A percentile compares a stretch with the other conserved stretches of the same genome.
These are phyloP conservation scores for Dichetophora obliterata DNA, from an alignment of 2,888 invertebrate genomes.

Conservation along the genomic window DNA sequence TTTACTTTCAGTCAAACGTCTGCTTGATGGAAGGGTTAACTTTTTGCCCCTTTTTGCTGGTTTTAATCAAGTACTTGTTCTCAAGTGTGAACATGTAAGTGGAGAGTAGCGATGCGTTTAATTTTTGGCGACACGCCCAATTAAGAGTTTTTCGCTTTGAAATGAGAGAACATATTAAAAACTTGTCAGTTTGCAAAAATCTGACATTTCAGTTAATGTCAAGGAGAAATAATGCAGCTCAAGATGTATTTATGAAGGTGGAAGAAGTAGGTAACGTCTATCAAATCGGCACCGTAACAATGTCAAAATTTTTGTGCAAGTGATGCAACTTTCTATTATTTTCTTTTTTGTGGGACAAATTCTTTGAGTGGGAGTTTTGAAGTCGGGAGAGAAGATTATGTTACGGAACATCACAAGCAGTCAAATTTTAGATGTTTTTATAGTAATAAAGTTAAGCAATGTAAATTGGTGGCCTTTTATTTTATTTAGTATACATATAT, in stretches of 20 bases:
- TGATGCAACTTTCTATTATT: too few relatives aligned
- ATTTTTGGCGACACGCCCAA: slow-evolving; percentile 23
- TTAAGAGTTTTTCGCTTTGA: slow-evolving; percentile 3
- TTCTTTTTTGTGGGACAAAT: too few relatives aligned
- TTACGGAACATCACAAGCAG: too few relatives aligned
- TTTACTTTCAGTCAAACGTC: slow-evolving; percentile 4
- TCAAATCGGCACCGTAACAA: too few relatives aligned
- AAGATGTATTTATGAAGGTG: neutral
- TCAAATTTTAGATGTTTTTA: too few relatives aligned
- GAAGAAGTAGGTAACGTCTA: too few relatives aligned
- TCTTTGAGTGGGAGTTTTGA: too few relatives aligned
- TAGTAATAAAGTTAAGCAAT: too few relatives aligned
- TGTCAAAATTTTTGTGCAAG: too few relatives aligned
- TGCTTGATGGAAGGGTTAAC: slow-evolving; percentile 21
- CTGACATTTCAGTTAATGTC: neutral
- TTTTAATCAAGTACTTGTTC: neutral
- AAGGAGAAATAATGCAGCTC: neutral
- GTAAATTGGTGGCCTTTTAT: too few relatives aligned
- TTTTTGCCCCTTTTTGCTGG: slow-evolving; percentile 6
- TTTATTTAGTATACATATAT: too few relatives aligned
- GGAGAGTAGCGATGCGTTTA: slow-evolving; percentile 16
- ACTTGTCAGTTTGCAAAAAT: neutral
- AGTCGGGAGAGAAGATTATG: too few relatives aligned
- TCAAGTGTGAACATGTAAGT: slow-evolving; percentile 9
- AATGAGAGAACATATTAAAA: neutral